phyloP scores from a whole-genome alignment of 2,888 invertebrate species.

The Apodemia zela region DNA sequence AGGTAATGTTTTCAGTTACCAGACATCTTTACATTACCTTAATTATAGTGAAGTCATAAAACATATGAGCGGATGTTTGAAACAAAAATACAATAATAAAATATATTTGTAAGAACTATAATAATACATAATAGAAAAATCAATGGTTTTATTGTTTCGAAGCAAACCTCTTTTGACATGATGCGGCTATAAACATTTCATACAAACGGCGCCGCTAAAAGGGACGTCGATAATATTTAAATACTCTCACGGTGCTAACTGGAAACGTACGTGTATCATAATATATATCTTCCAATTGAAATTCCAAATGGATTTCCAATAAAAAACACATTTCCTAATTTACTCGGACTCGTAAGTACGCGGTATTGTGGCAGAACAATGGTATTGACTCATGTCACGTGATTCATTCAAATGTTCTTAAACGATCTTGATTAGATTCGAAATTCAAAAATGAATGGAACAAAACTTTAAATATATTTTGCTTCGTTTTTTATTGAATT shows the following conservation, averaged over 20 bases:
- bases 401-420: conserved; percentile 66
- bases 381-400: conserved; percentile 69
- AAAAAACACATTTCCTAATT: conserved; percentile 79
- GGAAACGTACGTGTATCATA: conserved; percentile 62
- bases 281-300: conserved; percentile 61
- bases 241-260: conserved; percentile 63
- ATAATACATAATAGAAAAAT: not conserved
- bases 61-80: not conserved
- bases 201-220: conserved; percentile 34
- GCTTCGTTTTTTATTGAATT: not conserved
- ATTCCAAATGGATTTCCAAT: conserved; percentile 69
- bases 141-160: conserved; percentile 27
- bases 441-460: conserved; percentile 30
- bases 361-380: conserved; percentile 69
- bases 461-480: not conserved
- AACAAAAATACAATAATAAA: not conserved
- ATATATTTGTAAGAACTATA: not conserved
- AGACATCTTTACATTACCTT: not conserved
- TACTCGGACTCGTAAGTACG: conserved; percentile 50
- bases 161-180: conserved; percentile 29
- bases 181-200: conserved; percentile 27
- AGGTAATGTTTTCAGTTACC: too few relatives aligned
- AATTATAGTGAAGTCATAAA: not conserved
- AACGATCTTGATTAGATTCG: conserved; percentile 33
- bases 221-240: conserved; percentile 45